These are phyloP conservation scores for Calephelis virginiensis DNA, from an alignment of 1,140 invertebrate genomes.

Conservation along the genomic window DNA sequence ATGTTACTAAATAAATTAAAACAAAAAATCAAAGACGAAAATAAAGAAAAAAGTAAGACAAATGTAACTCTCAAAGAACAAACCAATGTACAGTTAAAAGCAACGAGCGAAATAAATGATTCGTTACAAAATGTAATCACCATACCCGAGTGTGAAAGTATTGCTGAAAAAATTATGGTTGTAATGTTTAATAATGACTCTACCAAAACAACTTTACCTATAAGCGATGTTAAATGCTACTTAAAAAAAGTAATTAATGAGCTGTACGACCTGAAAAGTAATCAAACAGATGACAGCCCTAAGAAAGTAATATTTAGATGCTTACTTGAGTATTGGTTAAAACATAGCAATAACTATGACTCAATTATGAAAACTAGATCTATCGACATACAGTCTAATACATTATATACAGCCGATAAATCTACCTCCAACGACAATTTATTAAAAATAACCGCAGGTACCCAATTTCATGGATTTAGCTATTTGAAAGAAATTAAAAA, in stretches of 20 bases:
- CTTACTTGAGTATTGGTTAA: constrained; percentile 60
- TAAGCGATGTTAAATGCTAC: constrained; percentile 36
- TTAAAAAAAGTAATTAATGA: constrained; percentile 52
- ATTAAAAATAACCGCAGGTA: constrained; percentile 39
- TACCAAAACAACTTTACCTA: constrained; percentile 26
- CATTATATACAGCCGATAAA: constrained; percentile 50
- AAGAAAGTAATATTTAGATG: constrained; percentile 54
- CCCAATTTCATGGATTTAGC: constrained; percentile 44
- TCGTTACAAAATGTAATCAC: constrained; percentile 38
- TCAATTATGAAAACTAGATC: constrained; percentile 40
- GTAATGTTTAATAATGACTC: constrained; percentile 39
- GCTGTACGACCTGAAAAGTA: constrained; percentile 44
- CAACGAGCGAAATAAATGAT: constrained; percentile 30
- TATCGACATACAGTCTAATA: constrained; percentile 45
- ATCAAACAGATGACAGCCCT: constrained; percentile 39
- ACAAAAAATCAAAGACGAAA: not conserved
- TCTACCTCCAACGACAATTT: constrained; percentile 44
- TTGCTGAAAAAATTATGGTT: constrained; percentile 52
- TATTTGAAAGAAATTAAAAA: constrained; percentile 29
- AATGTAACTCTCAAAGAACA: constrained; percentile 23
- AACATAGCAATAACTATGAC: constrained; percentile 38
- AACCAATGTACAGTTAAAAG: constrained; percentile 28
- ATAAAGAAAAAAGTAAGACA: constrained; percentile 2
- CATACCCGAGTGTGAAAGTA: constrained; percentile 41
- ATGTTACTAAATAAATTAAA: constrained; percentile 49